Evolutionary conservation across 2,113 vertebrate genomes (phyloP).

Genomic region (Osmerus mordax): DNA sequence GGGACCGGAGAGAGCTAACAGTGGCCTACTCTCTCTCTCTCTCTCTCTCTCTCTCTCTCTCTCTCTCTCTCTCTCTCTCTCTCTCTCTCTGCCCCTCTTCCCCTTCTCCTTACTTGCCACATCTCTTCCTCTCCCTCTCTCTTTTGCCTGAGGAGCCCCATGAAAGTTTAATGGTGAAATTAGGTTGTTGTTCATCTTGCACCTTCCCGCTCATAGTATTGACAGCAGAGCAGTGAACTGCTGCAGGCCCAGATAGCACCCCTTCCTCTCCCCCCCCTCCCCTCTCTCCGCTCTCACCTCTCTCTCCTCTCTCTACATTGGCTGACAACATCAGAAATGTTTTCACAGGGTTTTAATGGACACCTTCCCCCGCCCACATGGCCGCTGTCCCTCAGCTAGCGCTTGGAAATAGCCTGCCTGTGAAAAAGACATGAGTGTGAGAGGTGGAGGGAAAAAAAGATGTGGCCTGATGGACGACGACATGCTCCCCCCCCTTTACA

Average conservation of each 20-base stretch:
- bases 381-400: not conserved
- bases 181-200: slow-evolving; percentile 97
- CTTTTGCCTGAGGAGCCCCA: slow-evolving; percentile 73
- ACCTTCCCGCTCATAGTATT: slow-evolving; percentile 93
- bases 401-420: slow-evolving; percentile 82
- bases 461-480: slow-evolving; percentile 71
- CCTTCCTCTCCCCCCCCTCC: slow-evolving; percentile 29
- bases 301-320: slow-evolving; percentile 64
- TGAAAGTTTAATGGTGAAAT: slow-evolving; percentile 98
- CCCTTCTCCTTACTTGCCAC: slow-evolving; percentile 48
- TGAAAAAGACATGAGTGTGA: slow-evolving; percentile 70
- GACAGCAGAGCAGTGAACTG: slow-evolving; percentile 84
- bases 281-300: slow-evolving; percentile 48
- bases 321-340: slow-evolving; percentile 98
- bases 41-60: slow-evolving; percentile 52
- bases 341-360: slow-evolving; percentile 99
- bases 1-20: slow-evolving; percentile 59
- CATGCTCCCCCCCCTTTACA: slow-evolving; percentile 83
- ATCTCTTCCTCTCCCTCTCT: slow-evolving; percentile 48
- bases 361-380: slow-evolving; percentile 59
- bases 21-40: slow-evolving; percentile 47
- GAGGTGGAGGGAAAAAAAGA: slow-evolving; percentile 26
- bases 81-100: slow-evolving; percentile 56
- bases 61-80: slow-evolving; percentile 61
- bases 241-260: slow-evolving; percentile 81